phyloP scores from a whole-genome alignment of 2,113 vertebrate species.

The Dryoscopus gambensis region DNA sequence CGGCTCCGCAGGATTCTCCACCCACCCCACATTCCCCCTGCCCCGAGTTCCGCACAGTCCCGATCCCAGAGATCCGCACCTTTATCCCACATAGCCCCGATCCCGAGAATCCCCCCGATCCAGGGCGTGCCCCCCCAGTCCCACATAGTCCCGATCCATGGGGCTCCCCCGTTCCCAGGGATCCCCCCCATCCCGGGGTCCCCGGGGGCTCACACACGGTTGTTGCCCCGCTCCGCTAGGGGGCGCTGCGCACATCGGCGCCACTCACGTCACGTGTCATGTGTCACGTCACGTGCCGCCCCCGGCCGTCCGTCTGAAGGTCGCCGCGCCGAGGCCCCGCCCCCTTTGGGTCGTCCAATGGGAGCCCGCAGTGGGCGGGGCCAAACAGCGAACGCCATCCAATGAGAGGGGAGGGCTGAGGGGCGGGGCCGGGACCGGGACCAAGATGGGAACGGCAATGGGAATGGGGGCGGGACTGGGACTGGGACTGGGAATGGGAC shows the following conservation, averaged over 20 bases:
- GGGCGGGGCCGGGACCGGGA: not conserved
- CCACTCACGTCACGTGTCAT: not conserved
- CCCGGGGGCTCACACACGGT: not conserved
- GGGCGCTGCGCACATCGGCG: not conserved
- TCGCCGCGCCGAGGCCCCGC: fast-evolving
- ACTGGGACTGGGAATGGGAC: not conserved
- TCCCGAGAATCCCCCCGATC: not conserved
- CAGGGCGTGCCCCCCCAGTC: not conserved
- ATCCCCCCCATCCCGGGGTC: fast-evolving
- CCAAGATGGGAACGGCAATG: fast-evolving
- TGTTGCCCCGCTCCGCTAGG: not conserved
- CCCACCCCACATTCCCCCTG: not conserved
- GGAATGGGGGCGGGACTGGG: not conserved
- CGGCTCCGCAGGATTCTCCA: not conserved
- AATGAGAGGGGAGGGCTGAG: not conserved
- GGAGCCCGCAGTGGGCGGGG: fast-evolving
- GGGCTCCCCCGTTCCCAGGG: not conserved
- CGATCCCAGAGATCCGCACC: too few relatives aligned
- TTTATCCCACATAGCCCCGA: not conserved
- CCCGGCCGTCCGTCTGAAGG: not conserved
- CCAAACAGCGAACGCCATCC: fast-evolving
- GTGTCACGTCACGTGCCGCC: not conserved
- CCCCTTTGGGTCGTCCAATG: fast-evolving
- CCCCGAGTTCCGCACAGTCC: too few relatives aligned
- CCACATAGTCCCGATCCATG: not conserved